These are phyloP conservation scores for Carlito syrichta DNA, from an alignment of 2,113 vertebrate species.

Conservation along the genomic window DNA sequence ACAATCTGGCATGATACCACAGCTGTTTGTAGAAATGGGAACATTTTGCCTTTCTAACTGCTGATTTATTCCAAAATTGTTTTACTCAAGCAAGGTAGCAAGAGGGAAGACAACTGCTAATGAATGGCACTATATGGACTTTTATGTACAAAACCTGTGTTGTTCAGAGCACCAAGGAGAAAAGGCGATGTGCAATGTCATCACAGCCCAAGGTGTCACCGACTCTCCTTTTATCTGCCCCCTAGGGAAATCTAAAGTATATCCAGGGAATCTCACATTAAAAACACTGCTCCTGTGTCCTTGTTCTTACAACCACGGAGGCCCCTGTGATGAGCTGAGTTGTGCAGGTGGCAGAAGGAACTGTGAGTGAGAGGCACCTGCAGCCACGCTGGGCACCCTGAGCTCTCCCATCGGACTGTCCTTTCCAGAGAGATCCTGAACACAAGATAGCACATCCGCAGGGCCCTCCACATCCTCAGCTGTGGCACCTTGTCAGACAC, in stretches of 20 bases:
- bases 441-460: neutral
- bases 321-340: neutral
- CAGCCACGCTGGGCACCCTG: too few species aligned
- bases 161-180: neutral
- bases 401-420: neutral
- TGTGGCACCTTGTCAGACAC: neutral
- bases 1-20: constrained; percentile 44
- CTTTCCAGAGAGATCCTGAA: neutral
- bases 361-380: too few species aligned
- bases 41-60: constrained; percentile 51
- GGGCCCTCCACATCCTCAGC: neutral
- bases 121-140: neutral
- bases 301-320: too few species aligned
- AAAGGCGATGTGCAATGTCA: neutral
- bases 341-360: neutral
- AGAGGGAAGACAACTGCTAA: neutral
- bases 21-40: constrained; percentile 50
- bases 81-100: constrained; percentile 37
- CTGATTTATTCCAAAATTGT: constrained; percentile 59
- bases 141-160: neutral
- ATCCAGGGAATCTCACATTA: neutral
- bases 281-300: neutral
- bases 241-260: neutral
- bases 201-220: neutral
- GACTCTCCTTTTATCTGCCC: neutral